Evolutionary conservation across 1,140 invertebrate species (phyloP).

Genomic region (Subanguina moxae): DNA sequence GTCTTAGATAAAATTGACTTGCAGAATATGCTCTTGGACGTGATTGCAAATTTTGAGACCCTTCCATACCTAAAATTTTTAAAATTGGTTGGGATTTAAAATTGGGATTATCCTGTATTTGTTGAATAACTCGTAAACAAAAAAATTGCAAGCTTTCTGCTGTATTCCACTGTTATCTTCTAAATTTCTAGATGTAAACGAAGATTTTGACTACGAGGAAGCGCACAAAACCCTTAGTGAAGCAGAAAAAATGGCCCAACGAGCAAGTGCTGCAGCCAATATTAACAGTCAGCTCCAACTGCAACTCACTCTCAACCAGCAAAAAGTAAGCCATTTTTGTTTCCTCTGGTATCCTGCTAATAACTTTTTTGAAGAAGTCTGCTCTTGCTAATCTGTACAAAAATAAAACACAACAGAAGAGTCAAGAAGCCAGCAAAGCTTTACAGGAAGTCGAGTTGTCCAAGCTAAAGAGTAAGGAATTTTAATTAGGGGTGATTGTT

Average conservation of each 20-base stretch:
- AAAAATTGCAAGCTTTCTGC: background rate
- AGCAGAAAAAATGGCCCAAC: conserved; percentile 14
- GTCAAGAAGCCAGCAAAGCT: background rate
- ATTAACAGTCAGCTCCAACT: conserved; percentile 3
- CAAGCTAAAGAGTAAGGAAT: conserved; percentile 3
- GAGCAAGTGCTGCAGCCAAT: background rate
- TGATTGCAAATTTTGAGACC: no score
- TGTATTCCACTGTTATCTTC: background rate
- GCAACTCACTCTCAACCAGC: background rate
- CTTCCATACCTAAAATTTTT: no score
- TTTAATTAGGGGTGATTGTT: background rate
- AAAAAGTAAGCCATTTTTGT: conserved; percentile 7
- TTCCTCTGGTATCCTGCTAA: background rate
- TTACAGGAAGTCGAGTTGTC: background rate
- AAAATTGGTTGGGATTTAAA: no score
- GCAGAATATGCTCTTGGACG: no score
- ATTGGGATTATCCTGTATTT: no score
- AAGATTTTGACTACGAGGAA: conserved; percentile 1
- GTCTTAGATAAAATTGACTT: no score
- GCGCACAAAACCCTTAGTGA: conserved; percentile 5
- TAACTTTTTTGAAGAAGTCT: background rate
- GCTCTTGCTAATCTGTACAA: background rate
- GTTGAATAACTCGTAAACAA: no score
- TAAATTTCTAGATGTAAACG: background rate
- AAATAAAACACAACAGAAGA: background rate